These are phyloP conservation scores for Drosophila miranda DNA, from an alignment of 1,140 invertebrate genomes.

Conservation along the genomic window DNA sequence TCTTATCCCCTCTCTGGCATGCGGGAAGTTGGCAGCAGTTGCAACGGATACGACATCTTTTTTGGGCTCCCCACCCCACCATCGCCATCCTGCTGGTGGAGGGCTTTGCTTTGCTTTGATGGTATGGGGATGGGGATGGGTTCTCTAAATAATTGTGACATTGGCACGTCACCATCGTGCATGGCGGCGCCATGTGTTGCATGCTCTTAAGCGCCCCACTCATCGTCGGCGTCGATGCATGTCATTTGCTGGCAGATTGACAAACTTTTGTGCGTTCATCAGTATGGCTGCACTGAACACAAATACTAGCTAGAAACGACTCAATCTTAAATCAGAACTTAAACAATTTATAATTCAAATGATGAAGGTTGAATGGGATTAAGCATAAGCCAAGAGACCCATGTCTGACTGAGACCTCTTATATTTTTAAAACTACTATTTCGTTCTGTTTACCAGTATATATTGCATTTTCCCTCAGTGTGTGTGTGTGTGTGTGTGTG, in stretches of 20 bases:
- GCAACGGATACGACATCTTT: slow-evolving; percentile 28
- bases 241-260: slow-evolving; percentile 74
- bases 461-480: not conserved
- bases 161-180: slow-evolving; percentile 58
- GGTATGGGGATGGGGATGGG: not conserved
- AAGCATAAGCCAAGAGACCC: too few relatives aligned
- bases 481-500: slow-evolving; percentile 30
- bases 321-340: too few relatives aligned
- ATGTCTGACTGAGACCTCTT: too few relatives aligned
- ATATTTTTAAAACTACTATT: too few relatives aligned
- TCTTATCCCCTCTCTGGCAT: slow-evolving; percentile 21
- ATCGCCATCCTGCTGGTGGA: not conserved
- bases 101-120: slow-evolving; percentile 9
- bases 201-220: slow-evolving; percentile 55
- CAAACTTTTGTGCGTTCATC: slow-evolving; percentile 58
- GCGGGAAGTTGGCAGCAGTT: slow-evolving; percentile 46
- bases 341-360: too few relatives aligned
- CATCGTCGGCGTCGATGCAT: slow-evolving; percentile 54
- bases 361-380: not conserved
- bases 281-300: not conserved
- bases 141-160: slow-evolving; percentile 76
- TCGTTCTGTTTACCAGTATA: too few relatives aligned
- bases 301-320: too few relatives aligned
- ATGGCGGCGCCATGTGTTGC: slow-evolving; percentile 64
- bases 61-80: not conserved